phyloP scores from a whole-genome alignment of 2,888 invertebrate genomes.

The Melanargia galathea region DNA sequence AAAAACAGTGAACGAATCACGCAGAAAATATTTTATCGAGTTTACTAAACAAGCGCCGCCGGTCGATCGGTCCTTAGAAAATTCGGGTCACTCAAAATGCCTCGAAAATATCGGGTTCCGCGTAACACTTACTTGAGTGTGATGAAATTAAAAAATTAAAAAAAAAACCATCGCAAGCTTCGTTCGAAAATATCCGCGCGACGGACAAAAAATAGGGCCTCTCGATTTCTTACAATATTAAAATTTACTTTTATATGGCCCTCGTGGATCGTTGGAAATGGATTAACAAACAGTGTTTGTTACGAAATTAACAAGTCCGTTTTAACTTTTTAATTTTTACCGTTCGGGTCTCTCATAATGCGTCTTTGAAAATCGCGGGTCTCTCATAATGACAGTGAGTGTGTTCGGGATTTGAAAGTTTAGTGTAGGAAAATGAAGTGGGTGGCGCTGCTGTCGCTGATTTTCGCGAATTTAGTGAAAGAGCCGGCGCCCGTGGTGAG shows the following conservation, averaged over 20 bases:
- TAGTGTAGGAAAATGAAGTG: conserved; percentile 58
- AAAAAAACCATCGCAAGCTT: background rate
- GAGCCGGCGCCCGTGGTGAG: conserved; percentile 65
- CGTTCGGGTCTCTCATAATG: background rate
- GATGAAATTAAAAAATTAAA: background rate
- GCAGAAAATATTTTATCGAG: background rate
- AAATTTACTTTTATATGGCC: background rate
- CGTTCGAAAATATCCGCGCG: background rate
- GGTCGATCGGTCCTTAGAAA: too few species aligned
- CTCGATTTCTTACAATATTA: background rate
- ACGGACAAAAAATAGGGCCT: background rate
- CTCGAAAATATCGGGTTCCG: background rate
- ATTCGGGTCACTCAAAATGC: background rate
- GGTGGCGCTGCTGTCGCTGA: conserved; percentile 60
- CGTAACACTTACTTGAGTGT: background rate
- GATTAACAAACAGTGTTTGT: background rate
- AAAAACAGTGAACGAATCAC: conserved; percentile 10
- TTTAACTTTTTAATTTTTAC: background rate
- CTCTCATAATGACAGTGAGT: conserved; percentile 1
- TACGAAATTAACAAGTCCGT: background rate
- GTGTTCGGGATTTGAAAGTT: conserved; percentile 9
- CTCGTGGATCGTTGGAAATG: background rate
- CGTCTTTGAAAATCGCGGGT: background rate
- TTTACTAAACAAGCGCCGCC: background rate
- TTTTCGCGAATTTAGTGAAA: conserved; percentile 62